Conservation (phyloP, 2,888 invertebrate species). For the Brachyptera putata region DNA sequence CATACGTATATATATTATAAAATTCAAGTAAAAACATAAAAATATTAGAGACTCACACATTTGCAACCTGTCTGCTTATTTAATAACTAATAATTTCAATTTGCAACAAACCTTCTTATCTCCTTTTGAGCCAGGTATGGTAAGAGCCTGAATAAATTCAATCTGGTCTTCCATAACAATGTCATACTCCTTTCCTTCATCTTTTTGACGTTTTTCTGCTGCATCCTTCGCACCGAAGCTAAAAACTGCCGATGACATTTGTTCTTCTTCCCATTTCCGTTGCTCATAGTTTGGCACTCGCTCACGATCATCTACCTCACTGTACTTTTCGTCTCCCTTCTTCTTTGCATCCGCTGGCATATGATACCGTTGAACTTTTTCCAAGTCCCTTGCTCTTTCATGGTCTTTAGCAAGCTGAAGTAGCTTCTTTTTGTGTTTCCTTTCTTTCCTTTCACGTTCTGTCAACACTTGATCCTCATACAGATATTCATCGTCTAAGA, state of each 20-base stretch:
- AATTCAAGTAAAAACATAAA: too few relatives aligned
- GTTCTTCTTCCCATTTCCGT: conserved; percentile 96
- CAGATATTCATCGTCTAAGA: conserved; percentile 92
- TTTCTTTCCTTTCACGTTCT: conserved; percentile 74
- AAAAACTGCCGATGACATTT: conserved; percentile 87
- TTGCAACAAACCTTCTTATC: conserved; percentile 48
- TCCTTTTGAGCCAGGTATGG: conserved; percentile 66
- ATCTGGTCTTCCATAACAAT: conserved; percentile 93
- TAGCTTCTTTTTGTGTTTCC: conserved; percentile 87
- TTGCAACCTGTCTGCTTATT: too few relatives aligned
- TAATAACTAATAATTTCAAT: too few relatives aligned
- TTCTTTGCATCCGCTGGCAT: conserved; percentile 74
- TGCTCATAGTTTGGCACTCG: conserved; percentile 55
- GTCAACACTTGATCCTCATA: conserved; percentile 86
- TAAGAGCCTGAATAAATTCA: conserved; percentile 90
- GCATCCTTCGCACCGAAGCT: conserved; percentile 92
- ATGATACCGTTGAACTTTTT: conserved; percentile 88
- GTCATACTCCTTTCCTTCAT: conserved; percentile 69
- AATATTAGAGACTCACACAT: too few relatives aligned
- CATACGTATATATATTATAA: not conserved
- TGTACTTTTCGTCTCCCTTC: conserved; percentile 54
- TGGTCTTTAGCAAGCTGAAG: conserved; percentile 90
- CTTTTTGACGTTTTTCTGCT: conserved; percentile 37
- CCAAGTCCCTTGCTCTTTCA: conserved; percentile 88
- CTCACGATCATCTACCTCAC: conserved; percentile 83